Conservation (phyloP, 2,888 invertebrate species). For the Pelosia muscerda region DNA sequence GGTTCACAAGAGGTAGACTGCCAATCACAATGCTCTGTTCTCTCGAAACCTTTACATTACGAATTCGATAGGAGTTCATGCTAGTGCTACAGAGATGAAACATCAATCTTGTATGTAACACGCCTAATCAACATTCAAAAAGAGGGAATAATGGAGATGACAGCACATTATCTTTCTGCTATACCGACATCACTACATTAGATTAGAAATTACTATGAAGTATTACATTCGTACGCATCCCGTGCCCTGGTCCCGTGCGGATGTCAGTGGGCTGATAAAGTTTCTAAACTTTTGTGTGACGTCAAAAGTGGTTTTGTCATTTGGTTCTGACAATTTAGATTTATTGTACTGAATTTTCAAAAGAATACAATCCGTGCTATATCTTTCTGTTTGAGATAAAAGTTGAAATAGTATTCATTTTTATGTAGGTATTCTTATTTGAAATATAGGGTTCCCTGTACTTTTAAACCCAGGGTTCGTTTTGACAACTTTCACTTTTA, state of each 20-base stretch:
- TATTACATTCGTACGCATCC: conserved; percentile 24
- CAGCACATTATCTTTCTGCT: conserved; percentile 49
- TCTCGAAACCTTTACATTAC: too few relatives aligned
- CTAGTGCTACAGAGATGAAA: neutral
- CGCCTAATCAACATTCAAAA: conserved; percentile 26
- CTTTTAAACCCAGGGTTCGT: too few relatives aligned
- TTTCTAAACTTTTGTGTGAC: conserved; percentile 22
- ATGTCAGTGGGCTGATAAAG: conserved; percentile 40
- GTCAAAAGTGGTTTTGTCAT: conserved; percentile 6
- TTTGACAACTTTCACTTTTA: too few relatives aligned
- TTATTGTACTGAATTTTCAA: conserved; percentile 6
- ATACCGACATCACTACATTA: conserved; percentile 41
- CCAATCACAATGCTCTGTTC: too few relatives aligned
- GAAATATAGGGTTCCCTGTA: too few relatives aligned
- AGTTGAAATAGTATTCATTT: too few relatives aligned
- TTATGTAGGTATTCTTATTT: too few relatives aligned
- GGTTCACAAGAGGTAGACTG: too few relatives aligned
- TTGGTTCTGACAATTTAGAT: conserved; percentile 6
- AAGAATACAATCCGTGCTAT: neutral
- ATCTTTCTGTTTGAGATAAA: neutral
- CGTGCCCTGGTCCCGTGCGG: neutral
- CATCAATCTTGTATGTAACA: neutral
- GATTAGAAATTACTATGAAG: conserved; percentile 40
- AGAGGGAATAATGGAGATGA: conserved; percentile 45
- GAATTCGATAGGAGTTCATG: too few relatives aligned